phyloP scores from a whole-genome alignment of 2,113 vertebrate species.

The Megalops atlanticus region DNA sequence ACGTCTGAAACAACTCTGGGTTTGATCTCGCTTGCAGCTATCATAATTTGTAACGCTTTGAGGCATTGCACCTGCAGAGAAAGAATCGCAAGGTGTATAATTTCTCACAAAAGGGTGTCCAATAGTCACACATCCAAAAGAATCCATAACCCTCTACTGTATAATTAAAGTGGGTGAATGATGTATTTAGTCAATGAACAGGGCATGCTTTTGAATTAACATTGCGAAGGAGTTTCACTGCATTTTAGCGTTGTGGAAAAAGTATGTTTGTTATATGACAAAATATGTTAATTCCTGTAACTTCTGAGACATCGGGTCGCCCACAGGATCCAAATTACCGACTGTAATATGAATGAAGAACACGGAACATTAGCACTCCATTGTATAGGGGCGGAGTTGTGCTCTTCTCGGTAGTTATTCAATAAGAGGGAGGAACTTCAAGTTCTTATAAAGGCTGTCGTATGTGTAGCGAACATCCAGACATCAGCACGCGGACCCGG shows the following conservation, averaged over 20 bases:
- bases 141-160: not conserved
- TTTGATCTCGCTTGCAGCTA: not conserved
- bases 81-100: not conserved
- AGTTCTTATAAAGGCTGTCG: slow-evolving; percentile 52
- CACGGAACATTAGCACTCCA: slow-evolving; percentile 34
- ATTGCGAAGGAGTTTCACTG: not conserved
- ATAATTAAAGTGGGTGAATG: not conserved
- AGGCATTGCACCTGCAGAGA: not conserved
- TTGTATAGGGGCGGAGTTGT: slow-evolving; percentile 51
- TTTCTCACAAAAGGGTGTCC: not conserved
- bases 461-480: slow-evolving; percentile 37
- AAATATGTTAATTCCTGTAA: not conserved
- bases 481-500: slow-evolving; percentile 28
- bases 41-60: not conserved
- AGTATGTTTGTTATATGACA: not conserved
- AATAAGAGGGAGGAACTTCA: slow-evolving; percentile 53
- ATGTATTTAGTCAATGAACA: no score
- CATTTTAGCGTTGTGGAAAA: not conserved
- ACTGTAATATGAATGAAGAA: slow-evolving; percentile 27
- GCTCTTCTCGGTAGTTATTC: slow-evolving; percentile 23
- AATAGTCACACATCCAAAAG: not conserved
- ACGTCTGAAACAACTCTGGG: not conserved
- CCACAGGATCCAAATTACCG: slow-evolving; percentile 4
- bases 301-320: not conserved
- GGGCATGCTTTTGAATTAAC: not conserved